phyloP scores from a whole-genome alignment of 1,140 invertebrate species.

The Apis florea region DNA sequence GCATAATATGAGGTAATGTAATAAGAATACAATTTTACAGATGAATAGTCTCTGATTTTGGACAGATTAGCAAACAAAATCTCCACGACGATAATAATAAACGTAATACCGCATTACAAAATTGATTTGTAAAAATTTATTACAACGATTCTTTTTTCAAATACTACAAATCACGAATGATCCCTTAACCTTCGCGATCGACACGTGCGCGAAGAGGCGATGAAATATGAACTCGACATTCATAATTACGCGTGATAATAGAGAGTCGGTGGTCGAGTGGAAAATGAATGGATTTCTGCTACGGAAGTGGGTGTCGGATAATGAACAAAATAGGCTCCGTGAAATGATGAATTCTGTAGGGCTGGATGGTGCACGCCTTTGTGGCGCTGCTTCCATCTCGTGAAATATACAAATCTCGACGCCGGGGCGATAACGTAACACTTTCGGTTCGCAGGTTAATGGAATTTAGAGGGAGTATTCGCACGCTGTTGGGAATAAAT shows the following conservation, averaged over 20 bases:
- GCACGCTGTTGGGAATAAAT: neutral
- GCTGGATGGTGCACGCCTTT: neutral
- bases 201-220: neutral
- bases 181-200: neutral
- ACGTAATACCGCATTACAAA: too few species aligned
- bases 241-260: conserved; percentile 13
- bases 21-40: too few species aligned
- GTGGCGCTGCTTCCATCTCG: neutral
- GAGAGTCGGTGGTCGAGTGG: neutral
- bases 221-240: conserved; percentile 19
- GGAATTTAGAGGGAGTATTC: conserved; percentile 3
- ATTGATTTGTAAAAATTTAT: neutral
- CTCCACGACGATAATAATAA: too few species aligned
- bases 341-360: conserved; percentile 19
- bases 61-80: too few species aligned
- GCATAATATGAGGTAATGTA: too few species aligned
- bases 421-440: neutral
- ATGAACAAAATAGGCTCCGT: conserved; percentile 27
- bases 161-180: neutral
- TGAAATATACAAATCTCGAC: conserved; percentile 10
- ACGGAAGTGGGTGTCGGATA: conserved; percentile 10
- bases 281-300: neutral
- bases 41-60: too few species aligned
- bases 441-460: conserved; percentile 9
- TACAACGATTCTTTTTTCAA: neutral